Base-by-base conservation (phyloP, 2,113 vertebrate genomes). In the Boleophthalmus pectinirostris region DNA sequence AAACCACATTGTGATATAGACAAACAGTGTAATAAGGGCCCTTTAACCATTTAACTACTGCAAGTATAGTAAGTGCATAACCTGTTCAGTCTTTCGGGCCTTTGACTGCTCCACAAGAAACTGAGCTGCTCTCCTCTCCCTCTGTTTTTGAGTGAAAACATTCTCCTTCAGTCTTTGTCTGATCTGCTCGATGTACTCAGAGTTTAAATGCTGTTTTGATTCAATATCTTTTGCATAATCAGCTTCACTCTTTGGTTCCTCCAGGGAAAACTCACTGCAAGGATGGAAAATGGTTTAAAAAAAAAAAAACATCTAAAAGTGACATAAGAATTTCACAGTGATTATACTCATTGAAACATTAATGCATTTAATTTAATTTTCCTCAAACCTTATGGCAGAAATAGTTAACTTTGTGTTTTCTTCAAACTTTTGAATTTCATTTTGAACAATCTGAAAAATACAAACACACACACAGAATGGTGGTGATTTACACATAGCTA, bases 391-490 rank as follows among this genome's bases (percentile, higher is more conserved):
- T 75, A 66, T 83, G 13, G 20, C 10, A 10, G 33, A n/a, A 57
- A 77, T 78, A n/a, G 69, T 73, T 33, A 88, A 79, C 88, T 85
- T 92, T 68, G 89, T 66, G 85, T 90, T 92, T 66, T 85, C 89
- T 89, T 98, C 96, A 93, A 98, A 99, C 3, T 92, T 87, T 73
- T 89, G 91, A 71, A 97, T 96, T 80, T 98, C 94, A 77, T 83
- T 84, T 68, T 94, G 93, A 21, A 94, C 88, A 0, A 76, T 92
- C 97, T 98, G 85, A 38, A 87, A 33, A 61, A 16, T 12, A 25
- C 10, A 58, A 23, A 57, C 35, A 38, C 5, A 38, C 38, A 47
- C 46, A 47, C 13, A 16, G 2, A 47, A 5, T 47, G 46, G 4
- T 3, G 46, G 7, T 43, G 10, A 43, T 43, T 43, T 43, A 43